Evolutionary conservation across 2,113 vertebrate genomes (phyloP), one percentile per base, ranked within the genome.

Genomic region (Elephantulus edwardii): DNA sequence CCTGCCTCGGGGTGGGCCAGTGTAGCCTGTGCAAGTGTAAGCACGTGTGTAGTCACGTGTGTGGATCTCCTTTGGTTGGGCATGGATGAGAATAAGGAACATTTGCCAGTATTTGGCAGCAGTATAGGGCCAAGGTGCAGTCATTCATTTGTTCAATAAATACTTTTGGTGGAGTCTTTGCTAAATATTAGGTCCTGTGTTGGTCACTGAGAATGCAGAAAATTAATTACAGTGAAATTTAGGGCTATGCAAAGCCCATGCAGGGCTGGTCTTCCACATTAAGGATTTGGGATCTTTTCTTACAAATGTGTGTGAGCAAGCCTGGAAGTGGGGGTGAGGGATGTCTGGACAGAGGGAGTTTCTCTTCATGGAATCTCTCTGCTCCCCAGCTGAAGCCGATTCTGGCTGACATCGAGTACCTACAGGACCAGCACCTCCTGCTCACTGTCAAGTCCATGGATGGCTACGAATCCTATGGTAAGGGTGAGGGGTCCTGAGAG

Each of bases 381-480:
- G 0, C 33, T 75, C 88, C 9, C 0, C 95, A 98, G 98, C 98
- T 99, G 84, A 99, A 99, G 94, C 99, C 99, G n/a, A 99, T 99
- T 58, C 98, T 99, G 54, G 99, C 99, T 0, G 99, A 99, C 82
- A 99, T 99, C 0, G 99, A 99, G 95, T 99, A 99, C 91, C 98
- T 99, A 52, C 99, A 99, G 97, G 99, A 99, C 97, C 99, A 99
- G 94, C 99, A 99, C 92, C 98, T 99, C 79, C 97, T 99, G 94
- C 98, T 99, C 70, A 99, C 99, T 0, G 99, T 99, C 93, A 99
- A 99, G 83, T 99, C 99, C 9, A 97, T 99, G 71, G 99, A 99
- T 0, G 99, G 99, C 91, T 99, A 99, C 0, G 99, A 99, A 95
- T 99, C 99, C 48, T 99, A 99, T 0, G 99, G 99, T 99, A 97